Conservation (phyloP, 2,113 vertebrate species). For the Pipa parva region DNA sequence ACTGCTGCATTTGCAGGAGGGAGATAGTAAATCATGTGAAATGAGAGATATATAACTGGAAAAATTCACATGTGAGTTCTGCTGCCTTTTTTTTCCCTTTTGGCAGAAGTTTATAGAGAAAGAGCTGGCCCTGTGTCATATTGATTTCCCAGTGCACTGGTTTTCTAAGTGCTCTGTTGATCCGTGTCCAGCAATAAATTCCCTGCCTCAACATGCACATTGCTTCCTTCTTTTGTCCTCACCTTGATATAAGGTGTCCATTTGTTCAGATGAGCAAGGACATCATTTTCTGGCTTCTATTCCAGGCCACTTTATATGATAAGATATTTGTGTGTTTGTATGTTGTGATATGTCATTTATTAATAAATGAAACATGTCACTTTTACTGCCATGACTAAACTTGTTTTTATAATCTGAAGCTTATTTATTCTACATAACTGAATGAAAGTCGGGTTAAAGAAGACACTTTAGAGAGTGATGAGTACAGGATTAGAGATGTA, state of each 20-base stretch:
- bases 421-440: slow-evolving; percentile 24
- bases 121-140: slow-evolving; percentile 74
- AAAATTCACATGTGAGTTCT: slow-evolving; percentile 61
- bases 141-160: slow-evolving; percentile 79
- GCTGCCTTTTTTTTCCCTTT: slow-evolving; percentile 50
- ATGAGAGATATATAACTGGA: slow-evolving; percentile 60
- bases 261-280: slow-evolving; percentile 79
- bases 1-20: slow-evolving; percentile 54
- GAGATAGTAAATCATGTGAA: slow-evolving; percentile 64
- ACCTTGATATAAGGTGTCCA: slow-evolving; percentile 80
- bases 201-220: slow-evolving; percentile 74
- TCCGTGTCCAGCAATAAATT: slow-evolving; percentile 80
- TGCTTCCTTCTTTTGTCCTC: slow-evolving; percentile 76
- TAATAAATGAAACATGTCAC: slow-evolving; percentile 16
- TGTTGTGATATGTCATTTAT: slow-evolving; percentile 38
- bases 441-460: slow-evolving; percentile 15
- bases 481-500: too few relatives aligned
- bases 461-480: neutral
- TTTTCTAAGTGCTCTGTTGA: slow-evolving; percentile 81
- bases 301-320: slow-evolving; percentile 52
- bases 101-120: slow-evolving; percentile 63
- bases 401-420: slow-evolving; percentile 34
- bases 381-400: slow-evolving; percentile 27
- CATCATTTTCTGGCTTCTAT: slow-evolving; percentile 74
- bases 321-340: slow-evolving; percentile 45